Evolutionary conservation across 2,113 vertebrate species (phyloP).

Genomic region (Charadrius vociferus): DNA sequence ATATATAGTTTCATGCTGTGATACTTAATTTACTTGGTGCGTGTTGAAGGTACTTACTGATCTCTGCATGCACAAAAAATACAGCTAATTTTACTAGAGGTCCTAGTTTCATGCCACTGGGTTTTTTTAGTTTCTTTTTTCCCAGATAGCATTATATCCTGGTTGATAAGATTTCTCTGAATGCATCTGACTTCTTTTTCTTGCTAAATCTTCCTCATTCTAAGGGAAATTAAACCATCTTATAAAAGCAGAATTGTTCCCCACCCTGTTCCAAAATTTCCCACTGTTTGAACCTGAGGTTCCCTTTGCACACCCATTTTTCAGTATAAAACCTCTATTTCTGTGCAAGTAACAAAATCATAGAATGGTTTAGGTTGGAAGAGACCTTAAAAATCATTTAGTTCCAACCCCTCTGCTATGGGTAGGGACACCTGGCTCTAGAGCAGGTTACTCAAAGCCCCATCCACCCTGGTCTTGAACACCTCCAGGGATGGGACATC

Average conservation of each 20-base stretch:
- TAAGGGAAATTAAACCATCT: not conserved
- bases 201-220: not conserved
- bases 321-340: not conserved
- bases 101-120: not conserved
- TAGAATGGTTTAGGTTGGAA: too few species aligned
- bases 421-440: too few species aligned
- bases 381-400: too few species aligned
- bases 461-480: too few species aligned
- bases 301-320: not conserved
- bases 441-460: too few species aligned
- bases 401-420: too few species aligned
- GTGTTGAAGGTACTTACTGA: not conserved
- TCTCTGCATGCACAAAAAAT: not conserved
- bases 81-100: not conserved
- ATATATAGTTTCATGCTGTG: not conserved
- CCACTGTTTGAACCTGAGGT: not conserved
- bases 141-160: not conserved
- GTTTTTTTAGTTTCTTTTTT: not conserved
- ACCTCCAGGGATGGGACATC: too few species aligned
- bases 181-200: not conserved
- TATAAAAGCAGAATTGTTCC: not conserved
- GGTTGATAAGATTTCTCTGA: not conserved
- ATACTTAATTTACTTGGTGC: not conserved
- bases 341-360: not conserved
- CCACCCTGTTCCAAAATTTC: not conserved